A percentile compares a stretch with the other conserved stretches of the same genome.
These are phyloP conservation scores for Iphiclides podalirius DNA, from an alignment of 2,888 invertebrate species.

Conservation along the genomic window DNA sequence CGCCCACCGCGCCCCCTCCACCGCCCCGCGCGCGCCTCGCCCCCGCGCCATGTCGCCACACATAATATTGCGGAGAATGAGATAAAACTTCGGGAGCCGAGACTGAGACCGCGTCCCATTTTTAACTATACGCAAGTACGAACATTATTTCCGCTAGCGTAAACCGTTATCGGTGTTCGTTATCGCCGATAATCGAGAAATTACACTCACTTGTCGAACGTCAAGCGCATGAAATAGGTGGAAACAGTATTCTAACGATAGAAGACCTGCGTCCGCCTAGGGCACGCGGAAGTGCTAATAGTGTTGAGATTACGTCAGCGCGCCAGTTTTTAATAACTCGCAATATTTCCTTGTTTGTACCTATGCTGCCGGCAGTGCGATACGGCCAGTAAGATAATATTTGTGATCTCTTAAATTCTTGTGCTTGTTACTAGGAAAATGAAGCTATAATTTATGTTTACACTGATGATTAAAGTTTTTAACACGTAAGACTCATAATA, in stretches of 20 bases:
- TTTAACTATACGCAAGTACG: conserved; percentile 54
- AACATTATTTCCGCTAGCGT: conserved; percentile 59
- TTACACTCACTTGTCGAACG: conserved; percentile 3
- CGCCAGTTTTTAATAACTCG: conserved; percentile 74
- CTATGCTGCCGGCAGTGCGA: conserved; percentile 15
- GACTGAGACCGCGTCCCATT: conserved; percentile 67
- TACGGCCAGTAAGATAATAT: conserved; percentile 8
- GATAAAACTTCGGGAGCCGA: conserved; percentile 74
- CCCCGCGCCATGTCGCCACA: conserved; percentile 34
- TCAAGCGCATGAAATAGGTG: neutral
- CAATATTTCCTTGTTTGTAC: conserved; percentile 71
- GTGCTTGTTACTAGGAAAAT: neutral
- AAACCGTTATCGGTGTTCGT: conserved; percentile 51
- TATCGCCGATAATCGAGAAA: conserved; percentile 27
- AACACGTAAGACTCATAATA: neutral
- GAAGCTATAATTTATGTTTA: neutral
- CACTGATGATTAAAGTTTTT: neutral
- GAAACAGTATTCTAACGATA: conserved; percentile 23
- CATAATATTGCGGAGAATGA: conserved; percentile 56
- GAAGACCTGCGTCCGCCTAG: conserved; percentile 46
- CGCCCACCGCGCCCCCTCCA: conserved; percentile 47
- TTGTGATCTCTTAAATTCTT: conserved; percentile 2
- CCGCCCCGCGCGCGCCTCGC: conserved; percentile 37
- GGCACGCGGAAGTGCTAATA: conserved; percentile 71
- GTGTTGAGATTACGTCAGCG: conserved; percentile 70